Conservation (phyloP, 2,113 vertebrate genomes). For the Tetrao urogallus region DNA sequence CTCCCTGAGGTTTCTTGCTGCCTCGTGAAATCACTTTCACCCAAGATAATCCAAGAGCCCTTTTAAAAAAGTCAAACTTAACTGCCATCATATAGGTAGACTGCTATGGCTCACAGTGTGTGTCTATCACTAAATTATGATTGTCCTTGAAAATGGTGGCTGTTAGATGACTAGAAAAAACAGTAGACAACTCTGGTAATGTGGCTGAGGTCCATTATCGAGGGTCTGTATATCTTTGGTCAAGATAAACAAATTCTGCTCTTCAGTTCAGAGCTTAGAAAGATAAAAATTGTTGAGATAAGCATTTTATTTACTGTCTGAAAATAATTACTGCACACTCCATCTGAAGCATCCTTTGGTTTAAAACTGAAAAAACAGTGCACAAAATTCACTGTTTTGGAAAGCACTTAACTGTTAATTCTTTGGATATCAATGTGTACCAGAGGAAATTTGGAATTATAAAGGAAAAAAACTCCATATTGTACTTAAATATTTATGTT, state of each 20-base stretch:
- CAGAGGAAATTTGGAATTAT: not conserved
- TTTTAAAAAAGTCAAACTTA: not conserved
- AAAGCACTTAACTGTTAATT: not conserved
- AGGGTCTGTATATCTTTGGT: constrained; percentile 30
- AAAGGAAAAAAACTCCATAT: not conserved
- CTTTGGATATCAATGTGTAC: not conserved
- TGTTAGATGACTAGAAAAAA: constrained; percentile 12
- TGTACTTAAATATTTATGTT: not conserved
- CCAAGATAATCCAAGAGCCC: not conserved
- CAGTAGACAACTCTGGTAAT: not conserved
- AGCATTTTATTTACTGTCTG: constrained; percentile 35
- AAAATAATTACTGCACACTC: not conserved
- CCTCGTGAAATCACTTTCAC: not conserved
- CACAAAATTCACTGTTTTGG: not conserved
- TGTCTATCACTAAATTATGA: not conserved
- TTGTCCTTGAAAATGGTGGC: constrained; percentile 32
- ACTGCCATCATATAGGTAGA: not conserved
- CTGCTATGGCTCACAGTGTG: not conserved
- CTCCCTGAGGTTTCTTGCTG: not conserved
- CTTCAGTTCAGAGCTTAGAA: constrained; percentile 12
- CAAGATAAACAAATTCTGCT: constrained; percentile 16
- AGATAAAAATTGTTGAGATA: constrained; percentile 1
- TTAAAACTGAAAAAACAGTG: not conserved
- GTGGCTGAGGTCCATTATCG: constrained; percentile 22
- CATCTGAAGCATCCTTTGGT: not conserved